A percentile compares a stretch with the other conserved stretches of the same genome.
Conservation (phyloP, 2,113 vertebrate genomes). For the Stomatorhinus ivindoensis region DNA sequence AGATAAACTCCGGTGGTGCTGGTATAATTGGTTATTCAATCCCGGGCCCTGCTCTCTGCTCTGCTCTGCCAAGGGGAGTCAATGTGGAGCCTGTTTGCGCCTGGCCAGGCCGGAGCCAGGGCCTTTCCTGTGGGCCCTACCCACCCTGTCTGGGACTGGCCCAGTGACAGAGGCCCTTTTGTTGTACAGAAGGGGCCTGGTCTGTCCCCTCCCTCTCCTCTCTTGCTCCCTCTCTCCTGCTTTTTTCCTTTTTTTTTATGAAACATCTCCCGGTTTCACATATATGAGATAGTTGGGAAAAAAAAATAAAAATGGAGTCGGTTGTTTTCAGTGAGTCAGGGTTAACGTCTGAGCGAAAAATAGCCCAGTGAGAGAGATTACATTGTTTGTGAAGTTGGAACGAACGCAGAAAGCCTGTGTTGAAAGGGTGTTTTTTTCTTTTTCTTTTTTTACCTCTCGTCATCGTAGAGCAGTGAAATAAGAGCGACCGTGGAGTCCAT, state of each 20-base stretch:
- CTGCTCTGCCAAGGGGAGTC: conserved; percentile 85
- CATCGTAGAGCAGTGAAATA: not conserved
- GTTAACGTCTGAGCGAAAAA: conserved; percentile 60
- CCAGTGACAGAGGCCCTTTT: conserved; percentile 90
- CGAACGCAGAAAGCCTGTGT: conserved; percentile 34
- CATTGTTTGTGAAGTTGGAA: conserved; percentile 46
- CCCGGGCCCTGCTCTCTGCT: conserved; percentile 81
- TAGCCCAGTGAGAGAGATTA: conserved; percentile 44
- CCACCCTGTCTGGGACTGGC: conserved; percentile 93
- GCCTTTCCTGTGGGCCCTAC: conserved; percentile 95
- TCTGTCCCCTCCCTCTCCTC: conserved; percentile 43
- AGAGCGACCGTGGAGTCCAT: not conserved
- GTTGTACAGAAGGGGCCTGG: conserved; percentile 76
- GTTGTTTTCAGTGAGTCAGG: conserved; percentile 66
- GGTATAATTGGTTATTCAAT: conserved; percentile 96
- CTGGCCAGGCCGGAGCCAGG: conserved; percentile 79
- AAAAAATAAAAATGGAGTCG: conserved; percentile 67
- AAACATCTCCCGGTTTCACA: conserved; percentile 75
- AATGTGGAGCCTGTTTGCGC: conserved; percentile 88
- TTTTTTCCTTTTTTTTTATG: conserved; percentile 41
- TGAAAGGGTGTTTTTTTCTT: conserved; percentile 14
- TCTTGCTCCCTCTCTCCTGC: conserved; percentile 28
- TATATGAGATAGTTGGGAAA: conserved; percentile 85
- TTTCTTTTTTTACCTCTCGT: not conserved
- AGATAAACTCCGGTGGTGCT: conserved; percentile 86